Evolutionary conservation across 1,140 invertebrate species (phyloP).

Genomic region (Heliconius melpomene): DNA sequence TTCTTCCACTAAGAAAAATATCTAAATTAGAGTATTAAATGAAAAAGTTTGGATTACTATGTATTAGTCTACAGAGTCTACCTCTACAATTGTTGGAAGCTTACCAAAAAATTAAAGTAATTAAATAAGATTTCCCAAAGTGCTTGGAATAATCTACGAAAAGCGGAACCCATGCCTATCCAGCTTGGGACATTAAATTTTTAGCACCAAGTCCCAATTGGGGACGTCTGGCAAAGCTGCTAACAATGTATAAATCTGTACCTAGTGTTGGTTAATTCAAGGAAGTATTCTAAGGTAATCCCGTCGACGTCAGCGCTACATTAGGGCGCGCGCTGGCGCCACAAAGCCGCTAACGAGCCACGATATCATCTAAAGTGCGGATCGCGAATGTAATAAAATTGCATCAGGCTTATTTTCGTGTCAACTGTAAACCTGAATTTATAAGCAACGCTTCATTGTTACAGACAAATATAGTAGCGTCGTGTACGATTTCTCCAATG

Average conservation of each 20-base stretch:
- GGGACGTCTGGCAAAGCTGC: background rate
- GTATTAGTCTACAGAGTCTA: too few species aligned
- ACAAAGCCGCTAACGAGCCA: conserved; percentile 68
- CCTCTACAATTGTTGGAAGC: too few species aligned
- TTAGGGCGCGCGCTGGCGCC: conserved; percentile 58
- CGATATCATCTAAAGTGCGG: conserved; percentile 41
- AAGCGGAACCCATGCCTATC: too few species aligned
- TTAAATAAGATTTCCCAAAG: too few species aligned
- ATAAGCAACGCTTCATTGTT: conserved; percentile 11
- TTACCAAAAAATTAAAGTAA: too few species aligned
- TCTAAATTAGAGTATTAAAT: too few species aligned
- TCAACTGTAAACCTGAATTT: conserved; percentile 21
- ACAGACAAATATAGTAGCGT: background rate
- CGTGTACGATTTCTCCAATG: background rate
- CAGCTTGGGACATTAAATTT: too few species aligned
- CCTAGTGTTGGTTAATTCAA: conserved; percentile 41
- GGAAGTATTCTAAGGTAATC: conserved; percentile 58
- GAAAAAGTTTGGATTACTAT: too few species aligned
- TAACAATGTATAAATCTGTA: conserved; percentile 48
- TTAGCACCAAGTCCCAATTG: too few species aligned
- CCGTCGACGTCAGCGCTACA: conserved; percentile 56
- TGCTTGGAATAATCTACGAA: too few species aligned
- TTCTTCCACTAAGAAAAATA: too few species aligned
- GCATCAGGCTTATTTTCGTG: conserved; percentile 30
- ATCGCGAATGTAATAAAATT: conserved; percentile 31